Evolutionary conservation across 2,113 vertebrate species (phyloP), one percentile per base, ranked within the genome.

Genomic region (Heterocephalus glaber): DNA sequence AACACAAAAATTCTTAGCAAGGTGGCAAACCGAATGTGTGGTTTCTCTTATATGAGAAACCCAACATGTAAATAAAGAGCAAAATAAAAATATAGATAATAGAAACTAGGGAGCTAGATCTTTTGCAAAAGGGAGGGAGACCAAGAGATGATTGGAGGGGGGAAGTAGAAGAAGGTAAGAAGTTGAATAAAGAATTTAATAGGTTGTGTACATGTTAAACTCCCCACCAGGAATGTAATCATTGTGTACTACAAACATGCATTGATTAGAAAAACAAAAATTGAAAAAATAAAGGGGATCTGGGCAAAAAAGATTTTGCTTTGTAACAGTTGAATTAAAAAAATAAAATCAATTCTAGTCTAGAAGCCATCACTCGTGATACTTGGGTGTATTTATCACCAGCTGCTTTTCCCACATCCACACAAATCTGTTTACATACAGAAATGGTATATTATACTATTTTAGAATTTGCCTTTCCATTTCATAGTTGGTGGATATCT

Each of bases 401-500:
- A 58, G 63, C 83, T 35, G 22, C 47, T 61, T 93, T 70, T 47
- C 65, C 26, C 13, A 5, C 33, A 72, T 1, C 60, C 13, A 56
- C 44, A 72, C 44, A 86, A 11, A 91, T 14, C 19, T 61, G 52
- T 41, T 44, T 4, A 58, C 6, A 79, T 79, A n/a, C 49, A 88
- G 65, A 90, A 38, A 38, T 60, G 8, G 20, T 35, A 79, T 66
- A 33, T 66, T 30, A 14, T 68, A 41, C 3, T 81, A 52, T 90
- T 94, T 94, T 92, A 92, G 41, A 76, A 28, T 76, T 89, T 95
- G 44, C 16, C 89, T 93, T 96, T n/a, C 49, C 44, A 56, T 52
- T 94, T 88, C 26, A 74, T 38, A 16, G 86, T 54, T 61, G 35
- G 77, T 86, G n/a, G 7, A 0, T 90, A 14, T 72, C 14, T 92